These are phyloP conservation scores for Catalaphyllia jardinei DNA, from an alignment of 64 coral and sea anemone species.

Conservation along the genomic window DNA sequence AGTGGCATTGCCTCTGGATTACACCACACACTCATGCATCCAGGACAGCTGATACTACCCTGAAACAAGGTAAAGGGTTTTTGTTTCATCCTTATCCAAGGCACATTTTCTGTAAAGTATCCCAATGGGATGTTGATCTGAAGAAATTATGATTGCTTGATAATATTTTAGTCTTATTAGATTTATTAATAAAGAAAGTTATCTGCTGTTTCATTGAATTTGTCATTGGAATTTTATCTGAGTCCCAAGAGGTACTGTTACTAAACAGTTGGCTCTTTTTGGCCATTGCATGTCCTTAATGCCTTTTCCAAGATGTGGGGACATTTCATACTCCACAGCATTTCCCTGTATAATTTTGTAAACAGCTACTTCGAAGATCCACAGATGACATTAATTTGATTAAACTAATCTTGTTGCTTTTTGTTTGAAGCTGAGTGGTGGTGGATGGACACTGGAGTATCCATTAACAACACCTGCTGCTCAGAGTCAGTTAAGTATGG, in stretches of 20 bases:
- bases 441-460: conserved; percentile 47
- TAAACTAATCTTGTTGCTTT: conserved; percentile 48
- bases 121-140: neutral
- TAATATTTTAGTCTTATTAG: neutral
- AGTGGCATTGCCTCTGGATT: conserved; percentile 30
- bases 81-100: conserved; percentile 22
- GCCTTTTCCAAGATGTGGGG: neutral
- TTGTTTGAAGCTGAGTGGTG: conserved; percentile 46
- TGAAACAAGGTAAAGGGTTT: neutral
- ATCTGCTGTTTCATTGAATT: neutral
- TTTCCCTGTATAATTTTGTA: neutral
- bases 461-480: conserved; percentile 56
- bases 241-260: neutral
- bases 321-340: too few relatives aligned
- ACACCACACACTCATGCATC: conserved; percentile 27
- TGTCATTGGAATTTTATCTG: neutral
- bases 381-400: neutral
- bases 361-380: neutral
- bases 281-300: neutral
- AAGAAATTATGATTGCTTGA: neutral
- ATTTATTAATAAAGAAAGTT: neutral
- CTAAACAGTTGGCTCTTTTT: neutral
- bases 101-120: neutral
- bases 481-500: conserved; percentile 30
- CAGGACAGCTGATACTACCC: conserved; percentile 1